phyloP scores from a whole-genome alignment of 2,797 vertebrate genomes.

The Myotis findleyi region DNA sequence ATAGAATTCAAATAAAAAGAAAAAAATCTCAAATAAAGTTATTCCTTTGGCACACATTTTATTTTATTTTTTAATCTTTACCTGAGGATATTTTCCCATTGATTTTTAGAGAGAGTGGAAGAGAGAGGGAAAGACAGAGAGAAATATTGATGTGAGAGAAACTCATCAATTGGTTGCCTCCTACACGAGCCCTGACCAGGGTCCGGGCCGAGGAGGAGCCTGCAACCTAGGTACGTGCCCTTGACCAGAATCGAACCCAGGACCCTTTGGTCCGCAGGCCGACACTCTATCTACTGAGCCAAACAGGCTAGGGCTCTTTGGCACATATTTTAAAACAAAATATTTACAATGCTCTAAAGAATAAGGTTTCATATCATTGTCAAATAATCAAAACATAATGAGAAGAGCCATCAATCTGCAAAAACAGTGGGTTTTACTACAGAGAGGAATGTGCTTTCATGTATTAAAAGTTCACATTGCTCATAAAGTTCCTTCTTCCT shows the following conservation, averaged over 20 bases:
- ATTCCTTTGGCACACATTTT: slow-evolving; percentile 58
- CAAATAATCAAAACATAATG: slow-evolving; percentile 82
- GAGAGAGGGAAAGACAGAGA: no score
- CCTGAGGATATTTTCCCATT: no score
- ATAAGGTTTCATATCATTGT: slow-evolving; percentile 57
- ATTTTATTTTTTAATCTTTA: no score
- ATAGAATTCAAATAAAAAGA: slow-evolving; percentile 60
- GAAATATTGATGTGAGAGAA: no score
- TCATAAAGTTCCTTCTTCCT: slow-evolving; percentile 87
- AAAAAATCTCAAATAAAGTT: slow-evolving; percentile 66
- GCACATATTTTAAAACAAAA: slow-evolving; percentile 70
- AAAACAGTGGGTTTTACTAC: slow-evolving; percentile 80
- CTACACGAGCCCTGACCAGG: no score
- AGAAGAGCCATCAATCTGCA: slow-evolving; percentile 85
- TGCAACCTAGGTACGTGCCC: no score
- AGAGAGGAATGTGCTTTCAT: slow-evolving; percentile 83
- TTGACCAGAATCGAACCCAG: no score
- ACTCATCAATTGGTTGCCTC: no score
- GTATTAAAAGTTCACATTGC: slow-evolving; percentile 87
- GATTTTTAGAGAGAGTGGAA: no score
- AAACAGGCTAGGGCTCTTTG: slow-evolving; percentile 17
- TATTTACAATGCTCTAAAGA: slow-evolving; percentile 53
- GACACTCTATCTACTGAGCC: no score
- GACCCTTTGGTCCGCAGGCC: no score
- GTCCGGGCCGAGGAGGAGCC: no score